Conservation (phyloP, 2,888 invertebrate genomes). For the Panorpa germanica region DNA sequence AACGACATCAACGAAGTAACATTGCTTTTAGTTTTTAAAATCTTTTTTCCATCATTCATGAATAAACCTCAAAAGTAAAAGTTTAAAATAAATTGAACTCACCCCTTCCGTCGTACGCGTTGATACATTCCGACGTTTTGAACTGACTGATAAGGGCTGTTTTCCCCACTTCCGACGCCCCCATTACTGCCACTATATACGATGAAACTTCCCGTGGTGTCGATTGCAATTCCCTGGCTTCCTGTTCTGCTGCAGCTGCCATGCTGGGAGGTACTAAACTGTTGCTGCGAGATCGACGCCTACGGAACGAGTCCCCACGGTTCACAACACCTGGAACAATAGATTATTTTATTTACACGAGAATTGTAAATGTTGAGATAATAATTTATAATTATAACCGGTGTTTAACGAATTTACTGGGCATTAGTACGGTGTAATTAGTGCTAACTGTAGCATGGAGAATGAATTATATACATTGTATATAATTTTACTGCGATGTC, state of each 20-base stretch:
- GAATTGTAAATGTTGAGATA: no score
- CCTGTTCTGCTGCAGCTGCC: conserved; percentile 16
- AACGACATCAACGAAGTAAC: conserved; percentile 3
- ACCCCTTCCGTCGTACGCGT: conserved; percentile 83
- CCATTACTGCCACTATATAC: conserved; percentile 57
- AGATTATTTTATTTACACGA: no score
- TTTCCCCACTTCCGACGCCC: conserved; percentile 68
- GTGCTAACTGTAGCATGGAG: no score
- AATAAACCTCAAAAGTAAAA: conserved; percentile 1
- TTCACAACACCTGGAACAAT: conserved; percentile 74
- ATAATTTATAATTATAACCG: no score
- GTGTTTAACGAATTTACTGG: no score
- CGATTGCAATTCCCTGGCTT: conserved; percentile 17
- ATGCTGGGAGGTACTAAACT: conserved; percentile 51
- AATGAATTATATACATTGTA: no score
- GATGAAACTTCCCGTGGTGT: conserved; percentile 28
- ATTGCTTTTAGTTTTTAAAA: conserved; percentile 13
- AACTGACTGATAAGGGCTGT: conserved; percentile 74
- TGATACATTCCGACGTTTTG: conserved; percentile 85
- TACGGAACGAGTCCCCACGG: conserved; percentile 82
- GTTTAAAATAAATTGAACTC: conserved; percentile 15
- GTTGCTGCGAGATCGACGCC: conserved; percentile 66
- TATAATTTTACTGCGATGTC: no score
- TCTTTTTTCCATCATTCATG: no score
- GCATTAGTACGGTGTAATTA: no score